Evolutionary conservation across 2,797 vertebrate genomes (phyloP).

Genomic region (Xenopus petersii): DNA sequence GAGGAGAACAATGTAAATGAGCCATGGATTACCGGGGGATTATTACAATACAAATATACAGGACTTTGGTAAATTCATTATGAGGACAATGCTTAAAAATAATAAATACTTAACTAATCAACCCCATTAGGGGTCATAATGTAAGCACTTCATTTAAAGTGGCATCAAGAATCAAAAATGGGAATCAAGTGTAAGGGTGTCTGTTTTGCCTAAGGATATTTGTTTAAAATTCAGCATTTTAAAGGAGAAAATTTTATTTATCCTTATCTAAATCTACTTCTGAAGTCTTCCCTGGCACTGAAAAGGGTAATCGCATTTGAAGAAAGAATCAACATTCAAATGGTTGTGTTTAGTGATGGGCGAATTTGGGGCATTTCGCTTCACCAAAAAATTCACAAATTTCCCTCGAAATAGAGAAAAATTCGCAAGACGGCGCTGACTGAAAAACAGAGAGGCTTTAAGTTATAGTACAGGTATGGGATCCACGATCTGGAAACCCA

Average conservation of each 20-base stretch:
- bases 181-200: background rate
- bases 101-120: conserved; percentile 45
- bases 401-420: too few species aligned
- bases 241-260: background rate
- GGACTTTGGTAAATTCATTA: conserved; percentile 72
- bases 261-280: background rate
- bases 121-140: conserved; percentile 54
- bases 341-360: background rate
- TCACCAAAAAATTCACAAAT: too few species aligned
- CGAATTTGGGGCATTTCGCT: too few species aligned
- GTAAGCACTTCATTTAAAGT: conserved; percentile 66
- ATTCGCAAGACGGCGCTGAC: too few species aligned
- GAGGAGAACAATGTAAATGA: conserved; percentile 64
- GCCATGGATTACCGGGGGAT: conserved; percentile 72
- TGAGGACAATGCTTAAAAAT: conserved; percentile 66
- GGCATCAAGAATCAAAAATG: conserved; percentile 15
- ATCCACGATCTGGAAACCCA: too few species aligned
- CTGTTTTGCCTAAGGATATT: conserved; percentile 7
- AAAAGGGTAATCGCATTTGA: background rate
- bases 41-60: conserved; percentile 66
- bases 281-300: background rate
- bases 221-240: background rate
- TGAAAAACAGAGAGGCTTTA: too few species aligned
- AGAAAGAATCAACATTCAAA: background rate
- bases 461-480: too few species aligned